Conservation (phyloP, 2,888 invertebrate genomes). For the Anodontia alba region DNA sequence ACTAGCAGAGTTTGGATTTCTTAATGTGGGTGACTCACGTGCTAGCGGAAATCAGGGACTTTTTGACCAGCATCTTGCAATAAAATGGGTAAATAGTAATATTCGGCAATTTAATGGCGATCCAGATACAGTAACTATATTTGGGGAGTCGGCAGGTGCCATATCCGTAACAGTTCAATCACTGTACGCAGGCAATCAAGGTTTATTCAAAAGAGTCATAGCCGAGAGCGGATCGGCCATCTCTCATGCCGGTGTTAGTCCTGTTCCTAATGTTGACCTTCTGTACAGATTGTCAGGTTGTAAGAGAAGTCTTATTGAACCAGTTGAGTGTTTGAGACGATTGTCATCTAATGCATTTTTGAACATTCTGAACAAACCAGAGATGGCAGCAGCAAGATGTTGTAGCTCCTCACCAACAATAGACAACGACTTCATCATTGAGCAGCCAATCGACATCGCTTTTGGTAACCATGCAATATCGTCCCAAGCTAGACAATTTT, state of each 20-base stretch:
- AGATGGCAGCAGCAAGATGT: background rate
- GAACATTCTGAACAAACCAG: background rate
- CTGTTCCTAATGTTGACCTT: constrained; percentile 13
- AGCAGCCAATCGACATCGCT: constrained; percentile 29
- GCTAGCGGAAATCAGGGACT: constrained; percentile 53
- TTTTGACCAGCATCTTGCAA: constrained; percentile 55
- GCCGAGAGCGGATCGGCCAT: constrained; percentile 47
- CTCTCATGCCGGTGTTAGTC: constrained; percentile 23
- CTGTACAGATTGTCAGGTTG: constrained; percentile 24
- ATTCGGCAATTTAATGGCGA: constrained; percentile 46
- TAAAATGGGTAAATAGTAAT: constrained; percentile 56
- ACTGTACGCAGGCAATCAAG: constrained; percentile 52
- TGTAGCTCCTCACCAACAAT: constrained; percentile 19
- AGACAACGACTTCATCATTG: constrained; percentile 45
- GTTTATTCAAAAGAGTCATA: constrained; percentile 42
- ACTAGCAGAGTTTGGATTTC: constrained; percentile 51
- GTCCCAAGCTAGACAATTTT: constrained; percentile 35
- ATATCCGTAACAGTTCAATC: constrained; percentile 46
- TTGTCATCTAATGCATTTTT: constrained; percentile 14
- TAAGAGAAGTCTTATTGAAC: background rate
- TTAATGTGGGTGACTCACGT: constrained; percentile 27
- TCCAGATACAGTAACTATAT: constrained; percentile 44
- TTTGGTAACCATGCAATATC: constrained; percentile 28
- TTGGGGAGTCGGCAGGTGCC: constrained; percentile 54
- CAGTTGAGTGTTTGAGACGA: constrained; percentile 24